Evolutionary conservation across 2,113 vertebrate species (phyloP).

Genomic region (Aspiorhynchus laticeps): DNA sequence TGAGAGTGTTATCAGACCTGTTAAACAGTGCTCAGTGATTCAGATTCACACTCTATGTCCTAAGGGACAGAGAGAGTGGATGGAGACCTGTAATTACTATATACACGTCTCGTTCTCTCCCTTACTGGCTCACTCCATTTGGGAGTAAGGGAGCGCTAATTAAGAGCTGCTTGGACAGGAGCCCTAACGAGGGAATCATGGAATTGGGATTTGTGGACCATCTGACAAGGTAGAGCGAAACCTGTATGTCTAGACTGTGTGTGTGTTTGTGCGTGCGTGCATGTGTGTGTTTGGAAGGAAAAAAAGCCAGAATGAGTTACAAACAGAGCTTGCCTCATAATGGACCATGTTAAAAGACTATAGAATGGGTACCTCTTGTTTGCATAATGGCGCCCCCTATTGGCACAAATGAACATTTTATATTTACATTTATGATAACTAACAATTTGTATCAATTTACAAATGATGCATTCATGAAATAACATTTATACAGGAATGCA

Average conservation of each 20-base stretch:
- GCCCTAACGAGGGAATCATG: constrained; percentile 80
- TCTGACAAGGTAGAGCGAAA: constrained; percentile 49
- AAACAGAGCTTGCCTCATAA: constrained; percentile 38
- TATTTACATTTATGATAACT: neutral
- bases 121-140: constrained; percentile 59
- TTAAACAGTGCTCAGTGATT: constrained; percentile 38
- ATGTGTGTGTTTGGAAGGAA: constrained; percentile 20
- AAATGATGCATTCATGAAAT: neutral
- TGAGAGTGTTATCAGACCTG: constrained; percentile 25
- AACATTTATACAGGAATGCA: neutral
- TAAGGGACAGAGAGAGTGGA: constrained; percentile 44
- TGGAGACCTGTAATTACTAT: constrained; percentile 56
- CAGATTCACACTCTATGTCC: constrained; percentile 43
- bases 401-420: constrained; percentile 1
- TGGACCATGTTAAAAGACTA: constrained; percentile 20
- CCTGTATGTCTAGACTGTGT: constrained; percentile 34
- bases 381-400: constrained; percentile 47
- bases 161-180: constrained; percentile 74
- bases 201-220: constrained; percentile 73
- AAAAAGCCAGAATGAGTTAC: constrained; percentile 39
- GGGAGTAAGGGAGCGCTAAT: constrained; percentile 67
- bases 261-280: constrained; percentile 37
- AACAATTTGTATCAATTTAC: neutral
- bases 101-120: constrained; percentile 35
- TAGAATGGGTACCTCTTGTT: constrained; percentile 40